phyloP scores from a whole-genome alignment of 2,113 vertebrate genomes.

The Takifugu bimaculatus region DNA sequence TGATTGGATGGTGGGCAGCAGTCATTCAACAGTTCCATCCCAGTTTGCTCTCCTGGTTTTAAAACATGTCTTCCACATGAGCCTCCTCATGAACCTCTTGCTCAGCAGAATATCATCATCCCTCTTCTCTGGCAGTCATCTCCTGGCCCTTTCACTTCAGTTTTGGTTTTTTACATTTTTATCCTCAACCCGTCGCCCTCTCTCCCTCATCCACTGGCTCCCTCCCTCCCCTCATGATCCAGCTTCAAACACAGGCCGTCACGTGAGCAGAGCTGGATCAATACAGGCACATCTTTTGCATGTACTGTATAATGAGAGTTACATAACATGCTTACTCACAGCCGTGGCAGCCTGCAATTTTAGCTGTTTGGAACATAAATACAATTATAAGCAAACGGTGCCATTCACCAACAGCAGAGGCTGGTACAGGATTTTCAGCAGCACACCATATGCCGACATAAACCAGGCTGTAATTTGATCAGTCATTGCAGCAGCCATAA shows the following conservation, averaged over 20 bases:
- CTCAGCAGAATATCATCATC: slow-evolving; percentile 28
- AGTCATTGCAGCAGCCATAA: slow-evolving; percentile 35
- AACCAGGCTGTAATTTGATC: slow-evolving; percentile 51
- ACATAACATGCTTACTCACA: slow-evolving; percentile 54
- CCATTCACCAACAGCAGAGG: background rate
- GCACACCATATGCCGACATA: slow-evolving; percentile 27
- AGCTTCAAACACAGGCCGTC: slow-evolving; percentile 54
- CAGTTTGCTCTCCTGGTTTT: slow-evolving; percentile 7
- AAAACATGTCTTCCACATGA: slow-evolving; percentile 7
- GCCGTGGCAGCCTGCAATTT: slow-evolving; percentile 10
- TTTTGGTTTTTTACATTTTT: slow-evolving; percentile 20
- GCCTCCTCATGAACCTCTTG: slow-evolving; percentile 22
- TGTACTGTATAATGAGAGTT: slow-evolving; percentile 59
- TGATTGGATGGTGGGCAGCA: slow-evolving; percentile 47
- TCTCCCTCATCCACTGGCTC: slow-evolving; percentile 10
- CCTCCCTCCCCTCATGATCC: slow-evolving; percentile 23
- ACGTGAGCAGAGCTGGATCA: slow-evolving; percentile 60
- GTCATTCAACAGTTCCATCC: slow-evolving; percentile 49
- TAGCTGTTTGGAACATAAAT: slow-evolving; percentile 16
- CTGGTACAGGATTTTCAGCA: slow-evolving; percentile 27
- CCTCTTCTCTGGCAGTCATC: slow-evolving; percentile 4
- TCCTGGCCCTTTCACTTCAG: slow-evolving; percentile 13
- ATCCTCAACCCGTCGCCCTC: slow-evolving; percentile 1
- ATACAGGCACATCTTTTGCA: slow-evolving; percentile 60
- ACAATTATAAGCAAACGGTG: slow-evolving; percentile 4